These are phyloP conservation scores for Drosophila neonasuta DNA, from an alignment of 2,888 invertebrate species.

Conservation along the genomic window DNA sequence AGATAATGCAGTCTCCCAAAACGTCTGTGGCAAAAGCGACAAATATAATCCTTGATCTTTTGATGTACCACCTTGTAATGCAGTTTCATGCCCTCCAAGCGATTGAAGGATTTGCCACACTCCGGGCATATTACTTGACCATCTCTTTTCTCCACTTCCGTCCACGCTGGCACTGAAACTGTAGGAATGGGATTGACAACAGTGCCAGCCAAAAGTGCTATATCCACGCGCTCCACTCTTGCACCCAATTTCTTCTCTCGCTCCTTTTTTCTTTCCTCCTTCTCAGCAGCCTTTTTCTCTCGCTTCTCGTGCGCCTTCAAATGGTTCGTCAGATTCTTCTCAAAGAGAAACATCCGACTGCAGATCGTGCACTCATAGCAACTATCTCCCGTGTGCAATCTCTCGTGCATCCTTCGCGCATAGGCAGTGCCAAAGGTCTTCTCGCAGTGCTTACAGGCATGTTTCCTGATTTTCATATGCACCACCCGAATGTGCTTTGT, in stretches of 20 bases:
- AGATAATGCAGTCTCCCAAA: not conserved
- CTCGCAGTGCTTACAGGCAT: constrained; percentile 79
- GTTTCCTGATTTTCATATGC: constrained; percentile 78
- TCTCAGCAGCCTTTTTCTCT: constrained; percentile 41
- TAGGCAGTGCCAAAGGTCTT: constrained; percentile 79
- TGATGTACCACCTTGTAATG: not conserved
- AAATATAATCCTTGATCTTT: not conserved
- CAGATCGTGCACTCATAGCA: constrained; percentile 78
- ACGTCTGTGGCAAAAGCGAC: not conserved
- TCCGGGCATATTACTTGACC: not conserved
- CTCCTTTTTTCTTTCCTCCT: not conserved
- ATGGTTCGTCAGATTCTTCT: constrained; percentile 77
- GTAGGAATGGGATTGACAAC: not conserved
- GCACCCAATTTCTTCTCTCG: not conserved
- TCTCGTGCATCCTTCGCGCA: constrained; percentile 78
- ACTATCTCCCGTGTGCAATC: constrained; percentile 78
- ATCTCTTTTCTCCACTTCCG: not conserved
- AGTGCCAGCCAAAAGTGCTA: not conserved
- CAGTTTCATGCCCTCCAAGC: not conserved
- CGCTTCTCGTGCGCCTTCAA: constrained; percentile 78
- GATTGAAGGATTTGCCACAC: not conserved
- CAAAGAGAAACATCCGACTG: constrained; percentile 77
- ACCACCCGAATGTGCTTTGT: constrained; percentile 78
- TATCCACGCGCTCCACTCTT: not conserved
- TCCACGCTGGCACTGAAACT: not conserved